Percentiles rank a stretch among this genome's conserved stretches.
Evolutionary conservation across 2,797 vertebrate species (phyloP).

Genomic region (Phoxinus dragarum): DNA sequence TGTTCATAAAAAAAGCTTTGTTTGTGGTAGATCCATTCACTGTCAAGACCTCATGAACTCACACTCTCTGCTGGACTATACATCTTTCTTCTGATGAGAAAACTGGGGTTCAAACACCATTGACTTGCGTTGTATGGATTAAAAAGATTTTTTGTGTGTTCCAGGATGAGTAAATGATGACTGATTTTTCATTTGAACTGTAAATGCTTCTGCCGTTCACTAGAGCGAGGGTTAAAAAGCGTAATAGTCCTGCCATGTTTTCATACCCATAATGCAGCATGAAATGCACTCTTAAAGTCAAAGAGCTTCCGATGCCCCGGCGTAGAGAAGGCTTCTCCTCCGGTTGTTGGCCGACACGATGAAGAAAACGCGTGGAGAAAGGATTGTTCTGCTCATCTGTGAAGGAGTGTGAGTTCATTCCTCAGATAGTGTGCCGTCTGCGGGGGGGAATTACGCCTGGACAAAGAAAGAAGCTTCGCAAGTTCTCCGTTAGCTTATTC

Average conservation of each 20-base stretch:
- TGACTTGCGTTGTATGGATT: not conserved
- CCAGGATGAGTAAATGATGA: not conserved
- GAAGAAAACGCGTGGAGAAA: constrained; percentile 56
- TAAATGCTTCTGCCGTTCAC: not conserved
- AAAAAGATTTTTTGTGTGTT: not conserved
- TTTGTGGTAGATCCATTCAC: no score
- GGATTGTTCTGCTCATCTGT: constrained; percentile 66
- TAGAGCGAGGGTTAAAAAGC: not conserved
- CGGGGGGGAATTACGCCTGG: constrained; percentile 61
- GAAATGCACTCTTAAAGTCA: constrained; percentile 1
- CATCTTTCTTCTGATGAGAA: no score
- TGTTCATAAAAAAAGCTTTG: no score
- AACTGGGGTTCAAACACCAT: not conserved
- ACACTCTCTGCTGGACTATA: no score
- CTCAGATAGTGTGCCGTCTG: constrained; percentile 38
- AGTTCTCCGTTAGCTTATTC: constrained; percentile 50
- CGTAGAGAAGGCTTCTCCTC: constrained; percentile 15
- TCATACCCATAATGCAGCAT: constrained; percentile 9
- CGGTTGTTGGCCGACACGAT: constrained; percentile 52
- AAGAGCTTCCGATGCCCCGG: not conserved
- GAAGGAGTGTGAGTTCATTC: constrained; percentile 55
- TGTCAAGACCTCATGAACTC: no score
- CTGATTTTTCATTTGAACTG: not conserved
- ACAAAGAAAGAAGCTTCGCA: constrained; percentile 51
- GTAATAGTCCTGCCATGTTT: constrained; percentile 4